These are phyloP conservation scores for Cephus pygmeus DNA, from an alignment of 2,888 invertebrate species.

Conservation along the genomic window DNA sequence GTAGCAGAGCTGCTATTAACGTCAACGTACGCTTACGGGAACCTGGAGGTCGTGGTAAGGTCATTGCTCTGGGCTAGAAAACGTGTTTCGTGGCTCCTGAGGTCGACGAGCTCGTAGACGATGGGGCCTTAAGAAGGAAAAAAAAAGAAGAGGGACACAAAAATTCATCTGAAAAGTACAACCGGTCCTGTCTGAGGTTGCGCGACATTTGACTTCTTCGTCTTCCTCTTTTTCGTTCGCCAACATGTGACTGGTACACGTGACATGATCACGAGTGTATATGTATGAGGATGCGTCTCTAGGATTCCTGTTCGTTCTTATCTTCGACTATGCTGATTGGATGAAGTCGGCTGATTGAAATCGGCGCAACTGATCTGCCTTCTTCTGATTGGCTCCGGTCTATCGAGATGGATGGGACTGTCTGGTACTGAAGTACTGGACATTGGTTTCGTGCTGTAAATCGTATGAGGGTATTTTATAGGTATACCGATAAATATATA, in stretches of 20 bases:
- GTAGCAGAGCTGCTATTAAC: not conserved
- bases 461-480: not conserved
- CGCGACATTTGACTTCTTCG: constrained; percentile 1
- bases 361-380: not conserved
- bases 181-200: constrained; percentile 5
- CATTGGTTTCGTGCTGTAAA: not conserved
- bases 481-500: not conserved
- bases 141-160: not conserved
- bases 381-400: not conserved
- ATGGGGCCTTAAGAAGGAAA: not conserved
- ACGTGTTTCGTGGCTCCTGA: not conserved
- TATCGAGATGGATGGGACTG: not conserved
- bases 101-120: not conserved
- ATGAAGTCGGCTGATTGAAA: not conserved
- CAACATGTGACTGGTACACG: not conserved
- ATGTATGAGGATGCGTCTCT: not conserved
- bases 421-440: not conserved
- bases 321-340: not conserved
- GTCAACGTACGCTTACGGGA: not conserved
- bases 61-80: not conserved
- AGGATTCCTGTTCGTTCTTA: not conserved
- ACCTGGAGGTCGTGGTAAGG: not conserved
- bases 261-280: not conserved
- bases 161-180: constrained; percentile 7
- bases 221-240: not conserved